These are phyloP conservation scores for Drosophila nebulosa DNA, from an alignment of 1,140 invertebrate species.

Conservation along the genomic window DNA sequence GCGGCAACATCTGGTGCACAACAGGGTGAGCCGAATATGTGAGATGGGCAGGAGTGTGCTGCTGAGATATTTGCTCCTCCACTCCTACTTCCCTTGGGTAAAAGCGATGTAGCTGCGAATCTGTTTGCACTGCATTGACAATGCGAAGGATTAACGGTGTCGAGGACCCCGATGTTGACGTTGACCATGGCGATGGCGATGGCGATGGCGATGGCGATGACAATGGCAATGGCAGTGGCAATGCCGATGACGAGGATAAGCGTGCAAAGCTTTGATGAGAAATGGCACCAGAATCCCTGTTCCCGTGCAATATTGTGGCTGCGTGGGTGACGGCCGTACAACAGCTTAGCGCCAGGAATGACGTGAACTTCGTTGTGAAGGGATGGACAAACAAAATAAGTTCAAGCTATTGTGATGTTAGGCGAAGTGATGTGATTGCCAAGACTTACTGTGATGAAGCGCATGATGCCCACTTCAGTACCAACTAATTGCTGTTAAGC, in stretches of 20 bases:
- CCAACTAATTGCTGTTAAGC: slow-evolving; percentile 46
- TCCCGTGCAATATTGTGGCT: slow-evolving; percentile 56
- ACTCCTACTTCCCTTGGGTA: not conserved
- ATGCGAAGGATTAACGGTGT: slow-evolving; percentile 31
- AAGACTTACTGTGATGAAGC: slow-evolving; percentile 8
- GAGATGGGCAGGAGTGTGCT: slow-evolving; percentile 64
- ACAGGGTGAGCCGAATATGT: slow-evolving; percentile 63
- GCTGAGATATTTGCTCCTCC: not conserved
- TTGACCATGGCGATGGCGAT: slow-evolving; percentile 8
- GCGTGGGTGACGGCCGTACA: not conserved
- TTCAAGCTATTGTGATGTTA: not conserved
- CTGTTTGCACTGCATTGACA: slow-evolving; percentile 11
- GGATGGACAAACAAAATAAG: not conserved
- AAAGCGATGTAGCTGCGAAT: not conserved
- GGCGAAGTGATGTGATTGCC: slow-evolving; percentile 1
- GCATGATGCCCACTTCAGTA: slow-evolving; percentile 43
- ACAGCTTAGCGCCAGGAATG: not conserved
- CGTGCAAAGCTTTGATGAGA: slow-evolving; percentile 81
- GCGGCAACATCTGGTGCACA: slow-evolving; percentile 64
- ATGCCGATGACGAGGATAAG: slow-evolving; percentile 20
- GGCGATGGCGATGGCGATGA: slow-evolving; percentile 16
- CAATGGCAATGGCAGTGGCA: slow-evolving; percentile 7
- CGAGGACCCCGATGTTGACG: slow-evolving; percentile 13
- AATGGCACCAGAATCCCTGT: slow-evolving; percentile 65
- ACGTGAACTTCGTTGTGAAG: not conserved